Evolutionary conservation across 2,797 vertebrate genomes (phyloP), one percentile per base, ranked within the genome.

Genomic region (Sternarchorhynchus goeldii): DNA sequence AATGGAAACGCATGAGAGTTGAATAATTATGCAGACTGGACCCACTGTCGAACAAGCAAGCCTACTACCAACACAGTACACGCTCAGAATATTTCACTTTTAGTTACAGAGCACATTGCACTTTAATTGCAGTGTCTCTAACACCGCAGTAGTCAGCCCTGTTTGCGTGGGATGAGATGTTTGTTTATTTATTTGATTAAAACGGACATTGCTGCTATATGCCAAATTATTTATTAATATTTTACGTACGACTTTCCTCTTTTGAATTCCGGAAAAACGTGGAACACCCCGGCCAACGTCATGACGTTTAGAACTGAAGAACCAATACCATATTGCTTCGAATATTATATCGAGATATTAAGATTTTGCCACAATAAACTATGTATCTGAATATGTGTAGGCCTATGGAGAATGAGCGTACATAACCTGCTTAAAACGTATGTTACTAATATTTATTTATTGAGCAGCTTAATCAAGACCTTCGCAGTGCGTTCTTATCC

Each of bases 1-100:
- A 56, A 57, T 67, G 60, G 64, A 77, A 56, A 71, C 45, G 68
- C 70, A 31, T 55, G 29, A 17, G 62, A 53, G 50, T 81, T 71
- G 68, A 71, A 78, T 75, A 34, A 75, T 62, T 29, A 41, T 20
- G 66, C 20, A 62, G 41, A 29, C 63, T 12, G 16, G 64, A 32
- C 41, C 65, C 73, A 75, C 78, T 70, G 66, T 68, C 39, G 55
- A 53, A 59, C 56, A 74, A 56, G 55, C 25, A 12, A 56, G 20
- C 20, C 60, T 21, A 5, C 31, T 14, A 10, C 1, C 12, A 14
- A 14, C 10, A 10, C 45, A 50, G 12, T 12, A 50, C 45, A 50
- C 14, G 3, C 2, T 50, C 45, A 50, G 12, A 50, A 50, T 50
- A 10, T 50, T 14, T 50, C 8, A 50, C 45, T 10, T 50, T 50